Evolutionary conservation across 37 sponge, comb jelly and placozoan species (phyloP).

Genomic region (Chondrilla cf. caribensis): DNA sequence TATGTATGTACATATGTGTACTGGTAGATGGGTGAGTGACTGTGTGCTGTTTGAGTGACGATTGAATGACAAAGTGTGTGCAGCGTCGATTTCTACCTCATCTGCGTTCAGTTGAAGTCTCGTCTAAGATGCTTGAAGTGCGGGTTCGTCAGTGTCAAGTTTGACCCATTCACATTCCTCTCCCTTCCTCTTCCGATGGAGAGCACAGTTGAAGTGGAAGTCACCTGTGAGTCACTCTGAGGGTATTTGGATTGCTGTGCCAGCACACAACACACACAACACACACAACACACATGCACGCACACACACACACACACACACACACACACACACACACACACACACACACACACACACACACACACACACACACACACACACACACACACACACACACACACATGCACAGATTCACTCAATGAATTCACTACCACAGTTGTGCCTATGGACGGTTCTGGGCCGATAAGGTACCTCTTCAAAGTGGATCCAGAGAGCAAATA

Average conservation of each 20-base stretch:
- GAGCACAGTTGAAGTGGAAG: slow-evolving; percentile 72
- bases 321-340: slow-evolving; percentile 21
- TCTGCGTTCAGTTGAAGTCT: slow-evolving; percentile 69
- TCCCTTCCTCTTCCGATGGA: slow-evolving; percentile 97
- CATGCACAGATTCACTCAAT: no score
- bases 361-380: slow-evolving; percentile 19
- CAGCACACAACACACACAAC: no score
- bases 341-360: slow-evolving; percentile 21
- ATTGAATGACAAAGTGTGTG: not conserved
- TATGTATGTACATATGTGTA: slow-evolving; percentile 1
- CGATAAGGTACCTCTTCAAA: slow-evolving; percentile 67
- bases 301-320: slow-evolving; percentile 6
- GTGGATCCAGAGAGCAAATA: slow-evolving; percentile 78
- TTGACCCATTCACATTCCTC: slow-evolving; percentile 99
- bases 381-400: no score
- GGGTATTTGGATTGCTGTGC: not conserved
- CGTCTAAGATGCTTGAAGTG: slow-evolving; percentile 76
- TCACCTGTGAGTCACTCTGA: slow-evolving; percentile 50
- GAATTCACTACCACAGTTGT: slow-evolving; percentile 44
- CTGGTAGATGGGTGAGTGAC: no score
- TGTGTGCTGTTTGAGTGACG: slow-evolving; percentile 4
- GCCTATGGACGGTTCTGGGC: slow-evolving; percentile 73
- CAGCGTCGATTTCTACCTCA: not conserved
- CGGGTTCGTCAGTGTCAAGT: slow-evolving; percentile 73
- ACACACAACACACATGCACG: not conserved